Evolutionary conservation across 2,888 invertebrate species (phyloP).

Genomic region (Corythucha ciliata): DNA sequence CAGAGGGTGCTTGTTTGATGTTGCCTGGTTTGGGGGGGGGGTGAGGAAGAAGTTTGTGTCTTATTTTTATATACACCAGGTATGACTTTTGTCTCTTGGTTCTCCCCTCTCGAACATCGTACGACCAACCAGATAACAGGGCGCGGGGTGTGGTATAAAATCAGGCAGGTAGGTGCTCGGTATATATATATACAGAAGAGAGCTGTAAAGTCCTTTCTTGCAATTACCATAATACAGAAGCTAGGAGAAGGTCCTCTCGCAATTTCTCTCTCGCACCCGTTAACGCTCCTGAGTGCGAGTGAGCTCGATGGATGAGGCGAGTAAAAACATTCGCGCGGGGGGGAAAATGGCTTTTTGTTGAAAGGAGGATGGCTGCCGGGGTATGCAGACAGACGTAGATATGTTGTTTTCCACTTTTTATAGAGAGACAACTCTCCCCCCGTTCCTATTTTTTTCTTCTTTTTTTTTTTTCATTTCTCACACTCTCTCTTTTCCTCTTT

Average conservation of each 20-base stretch:
- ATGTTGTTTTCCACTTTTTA: slow-evolving; percentile 26
- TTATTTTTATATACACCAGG: slow-evolving; percentile 27
- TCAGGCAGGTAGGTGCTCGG: slow-evolving; percentile 23
- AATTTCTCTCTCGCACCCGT: no score
- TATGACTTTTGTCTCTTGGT: slow-evolving; percentile 16
- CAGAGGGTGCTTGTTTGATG: neutral
- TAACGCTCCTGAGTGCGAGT: no score
- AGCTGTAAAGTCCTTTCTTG: slow-evolving; percentile 26
- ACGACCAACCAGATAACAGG: no score
- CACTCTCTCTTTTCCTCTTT: slow-evolving; percentile 14
- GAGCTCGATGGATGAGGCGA: no score
- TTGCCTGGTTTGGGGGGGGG: neutral
- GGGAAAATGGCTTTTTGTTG: neutral
- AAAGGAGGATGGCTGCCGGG: neutral
- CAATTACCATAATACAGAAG: slow-evolving; percentile 25
- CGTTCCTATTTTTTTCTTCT: no score
- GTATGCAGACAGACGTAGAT: slow-evolving; percentile 26
- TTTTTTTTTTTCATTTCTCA: slow-evolving; percentile 12
- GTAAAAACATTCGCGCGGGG: no score
- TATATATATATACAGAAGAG: slow-evolving; percentile 18
- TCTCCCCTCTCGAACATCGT: slow-evolving; percentile 7
- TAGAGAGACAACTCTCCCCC: no score
- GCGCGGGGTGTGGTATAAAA: slow-evolving; percentile 26
- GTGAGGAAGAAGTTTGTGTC: slow-evolving; percentile 10
- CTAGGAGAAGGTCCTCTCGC: slow-evolving; percentile 19